Conservation (phyloP, 2,113 vertebrate species). For the Cariama cristata region DNA sequence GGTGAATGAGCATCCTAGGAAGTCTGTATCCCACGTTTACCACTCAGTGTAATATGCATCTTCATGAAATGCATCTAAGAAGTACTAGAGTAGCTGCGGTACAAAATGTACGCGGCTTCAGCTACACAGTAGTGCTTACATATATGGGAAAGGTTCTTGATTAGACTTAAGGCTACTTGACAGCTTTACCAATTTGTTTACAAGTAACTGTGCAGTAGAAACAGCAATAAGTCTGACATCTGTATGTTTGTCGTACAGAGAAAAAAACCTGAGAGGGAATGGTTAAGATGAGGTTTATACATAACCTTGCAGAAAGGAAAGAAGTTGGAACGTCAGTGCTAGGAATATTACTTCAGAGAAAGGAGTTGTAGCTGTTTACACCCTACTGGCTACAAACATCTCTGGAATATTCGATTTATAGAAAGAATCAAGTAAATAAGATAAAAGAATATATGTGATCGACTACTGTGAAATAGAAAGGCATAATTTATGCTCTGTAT, state of each 20-base stretch:
- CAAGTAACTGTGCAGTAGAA: background rate
- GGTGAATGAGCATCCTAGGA: background rate
- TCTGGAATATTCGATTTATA: background rate
- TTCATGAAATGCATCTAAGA: background rate
- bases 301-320: background rate
- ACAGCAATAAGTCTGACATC: background rate
- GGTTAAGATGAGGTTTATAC: background rate
- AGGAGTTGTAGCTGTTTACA: background rate
- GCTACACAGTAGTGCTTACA: background rate
- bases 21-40: background rate
- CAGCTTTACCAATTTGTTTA: background rate
- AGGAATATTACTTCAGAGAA: background rate
- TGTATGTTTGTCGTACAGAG: background rate
- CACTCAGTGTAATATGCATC: background rate
- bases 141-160: background rate
- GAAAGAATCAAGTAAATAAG: constrained; percentile 38
- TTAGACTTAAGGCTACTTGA: background rate
- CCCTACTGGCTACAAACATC: background rate
- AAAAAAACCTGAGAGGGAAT: background rate
- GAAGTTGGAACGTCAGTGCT: background rate
- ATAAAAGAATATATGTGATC: constrained; percentile 33
- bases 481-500: constrained; percentile 56
- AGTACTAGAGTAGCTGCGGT: background rate
- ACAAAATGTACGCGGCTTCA: background rate
- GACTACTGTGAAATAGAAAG: constrained; percentile 19